Percentiles rank a stretch among this genome's conserved stretches.
Conservation (phyloP, 1,140 invertebrate species). For the Cydia pomonella region DNA sequence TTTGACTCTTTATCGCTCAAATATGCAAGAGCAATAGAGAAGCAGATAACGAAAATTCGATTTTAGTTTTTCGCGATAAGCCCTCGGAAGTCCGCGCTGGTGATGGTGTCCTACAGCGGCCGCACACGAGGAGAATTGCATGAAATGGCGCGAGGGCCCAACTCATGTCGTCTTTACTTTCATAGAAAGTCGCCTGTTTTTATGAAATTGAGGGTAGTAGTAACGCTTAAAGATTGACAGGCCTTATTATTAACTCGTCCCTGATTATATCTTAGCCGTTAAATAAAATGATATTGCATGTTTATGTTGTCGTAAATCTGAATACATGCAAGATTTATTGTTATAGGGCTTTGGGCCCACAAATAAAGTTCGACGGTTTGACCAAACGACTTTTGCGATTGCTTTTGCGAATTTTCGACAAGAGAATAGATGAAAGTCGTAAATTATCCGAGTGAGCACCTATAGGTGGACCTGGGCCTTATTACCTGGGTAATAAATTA, state of each 20-base stretch:
- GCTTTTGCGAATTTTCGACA: conserved; percentile 32
- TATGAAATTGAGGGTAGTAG: too few relatives aligned
- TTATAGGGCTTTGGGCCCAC: conserved; percentile 52
- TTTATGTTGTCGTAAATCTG: conserved; percentile 69
- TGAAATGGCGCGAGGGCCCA: too few relatives aligned
- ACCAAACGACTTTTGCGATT: conserved; percentile 47
- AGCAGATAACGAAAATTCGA: too few relatives aligned
- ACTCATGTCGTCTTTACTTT: too few relatives aligned
- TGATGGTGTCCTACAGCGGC: too few relatives aligned
- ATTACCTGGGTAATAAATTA: conserved; percentile 10
- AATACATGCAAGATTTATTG: conserved; percentile 60
- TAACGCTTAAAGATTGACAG: not conserved
- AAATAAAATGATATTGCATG: conserved; percentile 60
- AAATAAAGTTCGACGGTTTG: conserved; percentile 63
- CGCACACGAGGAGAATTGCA: too few relatives aligned
- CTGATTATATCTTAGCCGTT: conserved; percentile 13
- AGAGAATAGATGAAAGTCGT: conserved; percentile 30
- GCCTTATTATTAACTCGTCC: not conserved
- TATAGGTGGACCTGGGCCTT: not conserved
- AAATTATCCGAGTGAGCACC: conserved; percentile 15
- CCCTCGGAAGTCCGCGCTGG: too few relatives aligned
- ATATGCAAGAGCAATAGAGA: too few relatives aligned
- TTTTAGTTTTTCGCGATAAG: too few relatives aligned
- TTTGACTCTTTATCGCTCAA: too few relatives aligned
- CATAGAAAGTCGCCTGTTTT: too few relatives aligned